These are phyloP conservation scores for Drosophila anomelani DNA, from an alignment of 2,888 invertebrate species.

Conservation along the genomic window DNA sequence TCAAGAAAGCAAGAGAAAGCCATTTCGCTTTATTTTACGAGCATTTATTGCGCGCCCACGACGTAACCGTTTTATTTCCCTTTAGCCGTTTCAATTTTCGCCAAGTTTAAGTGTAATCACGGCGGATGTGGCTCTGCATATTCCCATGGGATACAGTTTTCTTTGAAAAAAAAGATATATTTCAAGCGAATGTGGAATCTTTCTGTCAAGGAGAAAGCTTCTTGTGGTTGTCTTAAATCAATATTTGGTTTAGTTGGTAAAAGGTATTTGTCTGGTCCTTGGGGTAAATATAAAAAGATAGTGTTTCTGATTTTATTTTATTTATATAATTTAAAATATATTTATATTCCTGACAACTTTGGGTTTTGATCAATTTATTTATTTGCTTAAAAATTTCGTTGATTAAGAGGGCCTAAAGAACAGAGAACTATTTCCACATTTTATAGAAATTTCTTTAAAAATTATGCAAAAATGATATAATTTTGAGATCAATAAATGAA, in stretches of 20 bases:
- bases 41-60: slow-evolving; percentile 63
- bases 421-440: too few relatives aligned
- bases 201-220: slow-evolving; percentile 3
- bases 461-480: too few relatives aligned
- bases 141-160: not conserved
- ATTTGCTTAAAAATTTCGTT: too few relatives aligned
- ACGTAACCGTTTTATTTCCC: slow-evolving; percentile 54
- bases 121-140: slow-evolving; percentile 25
- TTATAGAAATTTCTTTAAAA: too few relatives aligned
- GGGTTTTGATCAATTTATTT: not conserved
- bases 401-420: too few relatives aligned
- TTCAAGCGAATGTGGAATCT: not conserved
- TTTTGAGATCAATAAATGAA: too few relatives aligned
- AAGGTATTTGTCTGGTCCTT: not conserved
- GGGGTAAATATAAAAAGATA: not conserved
- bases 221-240: not conserved
- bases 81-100: slow-evolving; percentile 70
- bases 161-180: not conserved
- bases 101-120: slow-evolving; percentile 60
- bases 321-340: not conserved
- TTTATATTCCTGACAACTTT: not conserved
- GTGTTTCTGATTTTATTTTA: not conserved
- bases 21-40: slow-evolving; percentile 75
- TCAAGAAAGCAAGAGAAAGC: slow-evolving; percentile 78
- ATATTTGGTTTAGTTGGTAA: not conserved